Evolutionary conservation across 2,888 invertebrate species (phyloP).

Genomic region (Pandemis corylana): DNA sequence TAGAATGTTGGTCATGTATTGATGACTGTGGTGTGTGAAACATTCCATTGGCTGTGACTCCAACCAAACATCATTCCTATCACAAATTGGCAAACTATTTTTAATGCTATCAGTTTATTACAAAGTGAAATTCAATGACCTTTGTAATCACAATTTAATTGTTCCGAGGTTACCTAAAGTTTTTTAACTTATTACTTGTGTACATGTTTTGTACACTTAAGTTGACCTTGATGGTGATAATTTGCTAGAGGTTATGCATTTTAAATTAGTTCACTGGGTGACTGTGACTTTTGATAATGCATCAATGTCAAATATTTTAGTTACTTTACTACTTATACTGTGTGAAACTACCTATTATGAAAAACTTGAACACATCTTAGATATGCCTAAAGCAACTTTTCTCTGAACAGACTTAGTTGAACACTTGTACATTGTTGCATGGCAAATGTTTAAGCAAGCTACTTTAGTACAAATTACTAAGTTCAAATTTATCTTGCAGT

Average conservation of each 20-base stretch:
- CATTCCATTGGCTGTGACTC: neutral
- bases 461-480: too few species aligned
- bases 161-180: neutral
- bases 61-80: neutral
- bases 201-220: neutral
- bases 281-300: neutral
- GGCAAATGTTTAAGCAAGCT: too few species aligned
- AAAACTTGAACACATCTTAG: too few species aligned
- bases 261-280: slow-evolving; percentile 24
- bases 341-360: too few species aligned
- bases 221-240: slow-evolving; percentile 8
- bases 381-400: too few species aligned
- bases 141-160: neutral
- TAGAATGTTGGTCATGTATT: too few species aligned
- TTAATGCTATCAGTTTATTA: neutral
- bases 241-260: neutral
- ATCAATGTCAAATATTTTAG: neutral
- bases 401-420: too few species aligned
- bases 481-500: slow-evolving; percentile 71
- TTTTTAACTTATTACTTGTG: neutral
- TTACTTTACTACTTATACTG: neutral
- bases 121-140: neutral
- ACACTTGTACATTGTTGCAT: too few species aligned
- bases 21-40: too few species aligned
- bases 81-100: neutral